Evolutionary conservation across 2,888 invertebrate genomes (phyloP).

Genomic region (Diarsia brunnea): DNA sequence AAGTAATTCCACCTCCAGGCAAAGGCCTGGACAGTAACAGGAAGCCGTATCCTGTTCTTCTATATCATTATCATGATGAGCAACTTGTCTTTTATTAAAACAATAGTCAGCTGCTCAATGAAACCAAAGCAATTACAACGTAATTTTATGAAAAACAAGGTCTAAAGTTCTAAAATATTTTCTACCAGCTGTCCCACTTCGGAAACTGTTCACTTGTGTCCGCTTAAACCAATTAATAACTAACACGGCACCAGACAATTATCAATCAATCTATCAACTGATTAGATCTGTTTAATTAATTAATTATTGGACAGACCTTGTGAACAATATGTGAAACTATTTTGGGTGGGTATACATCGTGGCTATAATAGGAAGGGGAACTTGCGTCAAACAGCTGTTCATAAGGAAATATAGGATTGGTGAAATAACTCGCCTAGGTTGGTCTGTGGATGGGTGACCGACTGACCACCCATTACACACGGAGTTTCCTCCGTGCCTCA

Average conservation of each 20-base stretch:
- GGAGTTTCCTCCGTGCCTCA: no score
- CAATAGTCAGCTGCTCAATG: not conserved
- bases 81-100: not conserved
- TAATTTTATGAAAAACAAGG: not conserved
- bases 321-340: slow-evolving; percentile 18
- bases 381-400: not conserved
- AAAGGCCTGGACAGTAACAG: not conserved
- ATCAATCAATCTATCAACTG: slow-evolving; percentile 59
- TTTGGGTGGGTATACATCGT: slow-evolving; percentile 1
- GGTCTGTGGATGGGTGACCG: no score
- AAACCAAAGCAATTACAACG: not conserved
- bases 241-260: slow-evolving; percentile 46
- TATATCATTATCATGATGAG: not conserved
- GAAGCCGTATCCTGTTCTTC: not conserved
- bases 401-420: not conserved
- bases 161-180: not conserved
- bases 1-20: not conserved
- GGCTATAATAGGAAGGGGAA: not conserved
- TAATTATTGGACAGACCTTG: slow-evolving; percentile 47
- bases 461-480: no score
- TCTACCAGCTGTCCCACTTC: not conserved
- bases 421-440: not conserved
- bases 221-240: slow-evolving; percentile 53
- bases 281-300: slow-evolving; percentile 56
- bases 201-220: slow-evolving; percentile 2